A percentile compares a stretch with the other conserved stretches of the same genome.
phyloP scores from a whole-genome alignment of 2,113 vertebrate genomes.

The Uria aalge region DNA sequence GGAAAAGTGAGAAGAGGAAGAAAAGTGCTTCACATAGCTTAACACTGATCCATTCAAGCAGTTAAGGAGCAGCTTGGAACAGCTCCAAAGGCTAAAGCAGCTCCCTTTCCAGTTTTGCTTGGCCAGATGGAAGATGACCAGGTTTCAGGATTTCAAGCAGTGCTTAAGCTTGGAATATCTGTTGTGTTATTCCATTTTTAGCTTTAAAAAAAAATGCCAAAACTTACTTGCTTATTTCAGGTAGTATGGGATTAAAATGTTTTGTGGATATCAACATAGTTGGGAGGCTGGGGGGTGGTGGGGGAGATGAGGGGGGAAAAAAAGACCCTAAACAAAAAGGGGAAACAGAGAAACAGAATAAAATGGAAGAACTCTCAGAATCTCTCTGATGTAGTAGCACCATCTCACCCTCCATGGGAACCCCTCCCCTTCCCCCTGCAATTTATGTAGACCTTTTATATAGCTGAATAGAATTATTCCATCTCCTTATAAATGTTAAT shows the following conservation, averaged over 20 bases:
- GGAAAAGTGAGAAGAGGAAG: constrained; percentile 21
- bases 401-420: not conserved
- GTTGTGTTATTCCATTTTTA: not conserved
- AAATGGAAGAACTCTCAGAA: not conserved
- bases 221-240: not conserved
- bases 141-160: not conserved
- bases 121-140: constrained; percentile 19
- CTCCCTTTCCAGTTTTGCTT: not conserved
- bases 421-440: not conserved
- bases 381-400: not conserved
- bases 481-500: not conserved
- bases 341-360: not conserved
- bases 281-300: not conserved
- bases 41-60: constrained; percentile 21
- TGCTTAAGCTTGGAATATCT: not conserved
- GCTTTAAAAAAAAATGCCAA: not conserved
- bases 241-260: not conserved
- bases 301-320: rapidly evolving
- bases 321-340: not conserved
- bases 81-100: constrained; percentile 29
- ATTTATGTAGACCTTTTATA: not conserved
- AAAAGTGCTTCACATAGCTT: constrained; percentile 25
- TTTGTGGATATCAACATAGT: not conserved
- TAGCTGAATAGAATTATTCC: not conserved
- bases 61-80: constrained; percentile 9